Conservation (phyloP, 1,140 invertebrate genomes). For the Brevipalpus yothersi region DNA sequence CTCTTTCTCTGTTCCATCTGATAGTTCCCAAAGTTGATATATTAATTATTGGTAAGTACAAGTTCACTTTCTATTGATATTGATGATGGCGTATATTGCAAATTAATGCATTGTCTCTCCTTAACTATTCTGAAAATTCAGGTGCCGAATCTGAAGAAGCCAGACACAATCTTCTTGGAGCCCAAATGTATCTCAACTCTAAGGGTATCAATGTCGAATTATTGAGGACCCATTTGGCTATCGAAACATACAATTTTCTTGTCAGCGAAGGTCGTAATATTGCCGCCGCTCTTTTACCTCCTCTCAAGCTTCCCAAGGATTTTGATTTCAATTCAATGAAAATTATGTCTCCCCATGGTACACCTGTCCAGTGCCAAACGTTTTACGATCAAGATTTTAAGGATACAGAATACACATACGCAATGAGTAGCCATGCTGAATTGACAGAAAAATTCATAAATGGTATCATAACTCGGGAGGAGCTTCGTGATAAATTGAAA, state of each 20-base stretch:
- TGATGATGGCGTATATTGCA: slow-evolving; percentile 15
- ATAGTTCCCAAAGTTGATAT: slow-evolving; percentile 63
- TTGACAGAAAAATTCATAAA: too few species aligned
- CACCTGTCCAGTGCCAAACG: too few species aligned
- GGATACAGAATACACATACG: too few species aligned
- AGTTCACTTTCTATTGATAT: slow-evolving; percentile 27
- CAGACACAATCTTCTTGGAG: neutral
- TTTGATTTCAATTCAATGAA: too few species aligned
- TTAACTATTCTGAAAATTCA: slow-evolving; percentile 18
- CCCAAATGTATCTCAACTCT: slow-evolving; percentile 20
- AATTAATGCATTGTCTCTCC: slow-evolving; percentile 19
- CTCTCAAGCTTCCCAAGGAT: slow-evolving; percentile 13
- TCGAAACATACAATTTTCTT: slow-evolving; percentile 56
- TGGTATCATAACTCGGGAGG: too few species aligned
- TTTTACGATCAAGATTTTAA: too few species aligned
- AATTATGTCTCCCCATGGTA: too few species aligned
- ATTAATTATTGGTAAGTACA: slow-evolving; percentile 37
- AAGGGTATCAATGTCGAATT: slow-evolving; percentile 40
- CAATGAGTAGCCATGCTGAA: too few species aligned
- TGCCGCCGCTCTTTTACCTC: slow-evolving; percentile 50
- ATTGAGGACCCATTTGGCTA: slow-evolving; percentile 43
- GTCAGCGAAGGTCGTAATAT: slow-evolving; percentile 44
- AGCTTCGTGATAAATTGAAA: too few species aligned
- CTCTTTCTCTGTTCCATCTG: slow-evolving; percentile 43
- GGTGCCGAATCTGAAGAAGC: too few species aligned